These are phyloP conservation scores for Xiphydria camelus DNA, from an alignment of 2,888 invertebrate genomes.

Conservation along the genomic window DNA sequence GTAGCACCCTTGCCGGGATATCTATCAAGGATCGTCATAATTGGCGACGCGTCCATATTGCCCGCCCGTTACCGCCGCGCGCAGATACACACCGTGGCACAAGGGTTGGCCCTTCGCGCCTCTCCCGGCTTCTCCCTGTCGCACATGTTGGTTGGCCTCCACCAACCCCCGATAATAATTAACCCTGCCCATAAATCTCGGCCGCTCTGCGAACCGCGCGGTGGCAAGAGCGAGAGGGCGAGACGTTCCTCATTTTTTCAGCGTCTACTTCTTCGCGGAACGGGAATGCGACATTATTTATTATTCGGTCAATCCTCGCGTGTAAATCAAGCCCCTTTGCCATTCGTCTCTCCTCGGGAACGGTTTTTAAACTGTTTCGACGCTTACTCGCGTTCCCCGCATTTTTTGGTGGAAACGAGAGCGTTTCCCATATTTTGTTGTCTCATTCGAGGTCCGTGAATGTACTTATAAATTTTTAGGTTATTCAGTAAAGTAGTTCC, in stretches of 20 bases:
- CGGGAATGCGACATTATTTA: constrained; percentile 7
- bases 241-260: constrained; percentile 1
- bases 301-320: constrained; percentile 2
- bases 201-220: not conserved
- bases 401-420: too few species aligned
- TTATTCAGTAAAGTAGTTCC: too few species aligned
- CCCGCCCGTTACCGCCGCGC: constrained; percentile 14
- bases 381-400: too few species aligned
- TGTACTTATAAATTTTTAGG: too few species aligned
- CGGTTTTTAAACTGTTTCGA: too few species aligned
- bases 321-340: too few species aligned
- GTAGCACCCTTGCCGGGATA: constrained; percentile 24
- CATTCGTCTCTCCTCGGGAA: too few species aligned
- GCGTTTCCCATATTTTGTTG: too few species aligned
- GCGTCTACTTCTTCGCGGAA: not conserved
- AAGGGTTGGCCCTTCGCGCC: constrained; percentile 27
- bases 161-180: constrained; percentile 41
- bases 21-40: constrained; percentile 43
- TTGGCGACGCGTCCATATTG: constrained; percentile 38
- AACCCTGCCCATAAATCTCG: constrained; percentile 41
- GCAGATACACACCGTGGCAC: not conserved
- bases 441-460: too few species aligned
- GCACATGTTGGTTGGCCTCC: constrained; percentile 34
- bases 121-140: constrained; percentile 7
- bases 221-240: not conserved